A percentile compares a stretch with the other conserved stretches of the same genome.
phyloP scores from a whole-genome alignment of 2,113 vertebrate genomes.

The Apaloderma vittatum region DNA sequence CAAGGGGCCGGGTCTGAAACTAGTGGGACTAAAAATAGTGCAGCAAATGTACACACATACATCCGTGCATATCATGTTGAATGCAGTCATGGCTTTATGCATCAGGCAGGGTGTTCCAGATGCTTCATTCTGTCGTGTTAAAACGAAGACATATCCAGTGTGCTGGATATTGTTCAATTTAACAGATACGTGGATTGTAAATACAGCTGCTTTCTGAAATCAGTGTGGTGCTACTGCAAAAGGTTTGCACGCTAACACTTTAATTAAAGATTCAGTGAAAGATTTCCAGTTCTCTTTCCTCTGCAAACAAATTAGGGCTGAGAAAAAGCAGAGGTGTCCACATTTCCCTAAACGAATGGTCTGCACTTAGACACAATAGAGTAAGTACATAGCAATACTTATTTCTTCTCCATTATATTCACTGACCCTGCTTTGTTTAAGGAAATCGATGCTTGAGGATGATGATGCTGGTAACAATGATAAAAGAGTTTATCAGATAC shows the following conservation, averaged over 20 bases:
- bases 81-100: not conserved
- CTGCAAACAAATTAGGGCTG: not conserved
- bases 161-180: accelerated
- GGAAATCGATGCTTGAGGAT: not conserved
- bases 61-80: accelerated
- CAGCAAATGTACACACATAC: too few relatives aligned
- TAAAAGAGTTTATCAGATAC: not conserved
- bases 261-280: not conserved
- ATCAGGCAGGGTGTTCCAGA: not conserved
- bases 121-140: too few relatives aligned
- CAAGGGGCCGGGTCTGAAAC: not conserved
- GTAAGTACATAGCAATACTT: not conserved
- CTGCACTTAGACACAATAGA: not conserved
- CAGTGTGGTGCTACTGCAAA: accelerated
- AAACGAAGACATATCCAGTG: accelerated
- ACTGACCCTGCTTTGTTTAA: not conserved
- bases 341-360: not conserved
- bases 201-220: not conserved
- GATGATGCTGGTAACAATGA: not conserved
- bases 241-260: not conserved
- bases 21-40: too few relatives aligned
- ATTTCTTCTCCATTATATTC: not conserved
- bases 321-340: not conserved
- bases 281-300: not conserved
- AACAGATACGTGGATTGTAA: not conserved